These are phyloP conservation scores for Acanthoscelides obtectus DNA, from an alignment of 2,888 invertebrate genomes.

Conservation along the genomic window DNA sequence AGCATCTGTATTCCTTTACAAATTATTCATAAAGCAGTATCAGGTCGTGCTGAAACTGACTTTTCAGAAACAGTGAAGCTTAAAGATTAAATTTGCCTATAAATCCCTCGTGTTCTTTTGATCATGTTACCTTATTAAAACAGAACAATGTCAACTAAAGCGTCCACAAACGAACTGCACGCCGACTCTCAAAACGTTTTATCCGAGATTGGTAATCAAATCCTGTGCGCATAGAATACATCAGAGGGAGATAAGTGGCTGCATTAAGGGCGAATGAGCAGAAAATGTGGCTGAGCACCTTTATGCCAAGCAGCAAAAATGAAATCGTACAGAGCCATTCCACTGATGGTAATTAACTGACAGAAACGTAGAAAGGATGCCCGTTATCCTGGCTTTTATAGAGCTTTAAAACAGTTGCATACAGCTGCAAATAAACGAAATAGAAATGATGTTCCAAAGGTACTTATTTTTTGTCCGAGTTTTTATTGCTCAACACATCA, in stretches of 20 bases:
- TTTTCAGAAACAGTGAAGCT: too few relatives aligned
- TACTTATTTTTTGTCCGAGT: too few relatives aligned
- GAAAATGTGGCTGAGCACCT: neutral
- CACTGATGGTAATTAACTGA: neutral
- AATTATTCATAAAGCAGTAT: too few relatives aligned
- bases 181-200: neutral
- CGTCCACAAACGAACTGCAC: neutral
- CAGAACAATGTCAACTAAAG: neutral
- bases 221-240: neutral
- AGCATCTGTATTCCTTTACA: too few relatives aligned
- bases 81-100: too few relatives aligned
- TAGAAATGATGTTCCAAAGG: too few relatives aligned
- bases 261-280: neutral
- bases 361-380: neutral
- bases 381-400: neutral
- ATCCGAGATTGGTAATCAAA: neutral
- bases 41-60: too few relatives aligned
- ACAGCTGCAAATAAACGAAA: neutral
- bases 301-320: neutral
- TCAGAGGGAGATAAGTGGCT: neutral
- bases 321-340: neutral
- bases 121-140: neutral
- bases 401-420: neutral
- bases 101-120: neutral
- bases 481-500: too few relatives aligned